phyloP scores from a whole-genome alignment of 2,113 vertebrate genomes.

The Saccopteryx leptura region DNA sequence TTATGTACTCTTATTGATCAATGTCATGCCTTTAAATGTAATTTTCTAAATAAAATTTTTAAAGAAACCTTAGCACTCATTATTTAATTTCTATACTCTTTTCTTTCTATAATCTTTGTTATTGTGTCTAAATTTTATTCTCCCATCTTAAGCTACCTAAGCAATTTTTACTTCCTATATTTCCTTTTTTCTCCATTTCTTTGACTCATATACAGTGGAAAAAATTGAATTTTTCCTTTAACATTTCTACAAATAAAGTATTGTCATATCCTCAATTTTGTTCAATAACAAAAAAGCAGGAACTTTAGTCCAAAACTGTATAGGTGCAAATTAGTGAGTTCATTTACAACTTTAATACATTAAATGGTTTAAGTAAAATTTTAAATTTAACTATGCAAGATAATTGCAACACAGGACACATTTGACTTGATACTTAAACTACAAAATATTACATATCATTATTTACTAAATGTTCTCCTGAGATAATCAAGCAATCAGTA shows the following conservation, averaged over 20 bases:
- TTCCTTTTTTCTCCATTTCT: constrained; percentile 12
- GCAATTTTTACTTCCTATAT: neutral
- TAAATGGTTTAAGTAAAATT: constrained; percentile 48
- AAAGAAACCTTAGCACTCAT: neutral
- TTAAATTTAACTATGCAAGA: constrained; percentile 56
- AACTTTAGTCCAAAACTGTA: constrained; percentile 8
- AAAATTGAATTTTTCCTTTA: constrained; percentile 25
- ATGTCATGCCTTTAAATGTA: too few relatives aligned
- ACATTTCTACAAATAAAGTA: constrained; percentile 30
- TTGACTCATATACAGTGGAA: neutral
- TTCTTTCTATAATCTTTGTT: neutral
- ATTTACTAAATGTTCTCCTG: constrained; percentile 50
- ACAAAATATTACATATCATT: constrained; percentile 55
- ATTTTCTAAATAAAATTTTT: too few relatives aligned
- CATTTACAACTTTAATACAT: neutral
- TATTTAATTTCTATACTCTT: neutral
- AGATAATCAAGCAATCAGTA: constrained; percentile 39
- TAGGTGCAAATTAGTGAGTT: constrained; percentile 8
- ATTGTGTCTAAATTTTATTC: neutral
- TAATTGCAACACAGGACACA: constrained; percentile 34
- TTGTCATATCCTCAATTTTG: neutral
- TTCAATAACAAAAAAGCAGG: neutral
- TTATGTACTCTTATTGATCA: too few relatives aligned
- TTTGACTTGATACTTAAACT: constrained; percentile 70
- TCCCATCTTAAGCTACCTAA: neutral